Evolutionary conservation across 2,797 vertebrate species (phyloP).

Genomic region (Thaleichthys pacificus): DNA sequence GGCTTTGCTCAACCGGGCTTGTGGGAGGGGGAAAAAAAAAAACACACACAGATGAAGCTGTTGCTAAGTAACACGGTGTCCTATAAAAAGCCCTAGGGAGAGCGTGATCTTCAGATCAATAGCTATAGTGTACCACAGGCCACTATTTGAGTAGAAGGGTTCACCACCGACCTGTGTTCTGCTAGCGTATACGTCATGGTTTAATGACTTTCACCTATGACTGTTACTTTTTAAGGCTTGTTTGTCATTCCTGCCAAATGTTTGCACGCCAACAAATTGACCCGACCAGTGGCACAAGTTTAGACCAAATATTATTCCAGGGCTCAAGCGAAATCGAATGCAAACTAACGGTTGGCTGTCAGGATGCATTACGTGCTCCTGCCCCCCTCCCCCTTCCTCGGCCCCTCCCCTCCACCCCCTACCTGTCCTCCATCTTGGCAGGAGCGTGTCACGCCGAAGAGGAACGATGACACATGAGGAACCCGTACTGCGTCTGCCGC

Average conservation of each 20-base stretch:
- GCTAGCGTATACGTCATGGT: not conserved
- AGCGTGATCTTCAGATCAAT: constrained; percentile 25
- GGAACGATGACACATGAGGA: constrained; percentile 50
- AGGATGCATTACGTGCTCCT: constrained; percentile 3
- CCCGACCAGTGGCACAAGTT: not conserved
- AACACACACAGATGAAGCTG: not conserved
- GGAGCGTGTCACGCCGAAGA: constrained; percentile 40
- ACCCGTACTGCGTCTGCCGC: constrained; percentile 32
- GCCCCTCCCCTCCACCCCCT: constrained; percentile 34
- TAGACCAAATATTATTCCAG: constrained; percentile 1
- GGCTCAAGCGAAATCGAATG: constrained; percentile 17
- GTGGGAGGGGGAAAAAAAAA: not conserved
- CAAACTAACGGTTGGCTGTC: constrained; percentile 16
- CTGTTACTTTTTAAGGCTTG: not conserved
- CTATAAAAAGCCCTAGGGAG: constrained; percentile 20
- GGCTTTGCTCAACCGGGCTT: not conserved
- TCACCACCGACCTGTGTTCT: constrained; percentile 9
- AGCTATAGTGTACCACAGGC: constrained; percentile 10
- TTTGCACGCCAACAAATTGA: not conserved
- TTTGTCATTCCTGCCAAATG: constrained; percentile 17
- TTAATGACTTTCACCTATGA: not conserved
- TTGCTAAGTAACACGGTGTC: not conserved
- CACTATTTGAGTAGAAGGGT: constrained; percentile 1
- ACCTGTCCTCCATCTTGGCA: constrained; percentile 33
- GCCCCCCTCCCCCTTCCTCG: not conserved